A percentile compares a stretch with the other conserved stretches of the same genome.
phyloP scores from a whole-genome alignment of 2,888 invertebrate genomes.

The Lochmaea capreae region DNA sequence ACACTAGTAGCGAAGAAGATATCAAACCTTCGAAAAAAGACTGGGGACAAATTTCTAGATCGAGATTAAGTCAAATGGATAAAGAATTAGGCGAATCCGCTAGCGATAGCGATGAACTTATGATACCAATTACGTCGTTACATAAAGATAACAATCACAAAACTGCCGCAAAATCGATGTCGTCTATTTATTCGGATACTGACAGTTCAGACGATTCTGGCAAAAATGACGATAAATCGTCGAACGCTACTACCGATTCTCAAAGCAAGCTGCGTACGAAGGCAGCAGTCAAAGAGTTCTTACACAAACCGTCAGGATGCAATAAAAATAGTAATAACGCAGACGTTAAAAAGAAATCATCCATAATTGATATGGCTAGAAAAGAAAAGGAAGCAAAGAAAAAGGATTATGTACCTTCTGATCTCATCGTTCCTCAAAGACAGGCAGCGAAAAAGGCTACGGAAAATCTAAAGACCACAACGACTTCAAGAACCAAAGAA shows the following conservation, averaged over 20 bases:
- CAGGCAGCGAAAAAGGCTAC: slow-evolving; percentile 93
- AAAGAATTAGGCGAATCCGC: slow-evolving; percentile 78
- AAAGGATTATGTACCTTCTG: slow-evolving; percentile 74
- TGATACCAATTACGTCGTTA: slow-evolving; percentile 66
- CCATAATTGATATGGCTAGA: slow-evolving; percentile 40
- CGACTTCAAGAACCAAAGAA: slow-evolving; percentile 64
- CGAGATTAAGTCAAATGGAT: slow-evolving; percentile 79
- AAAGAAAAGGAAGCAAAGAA: slow-evolving; percentile 60
- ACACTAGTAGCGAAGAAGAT: slow-evolving; percentile 75
- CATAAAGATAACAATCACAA: slow-evolving; percentile 62
- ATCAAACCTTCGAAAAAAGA: slow-evolving; percentile 65
- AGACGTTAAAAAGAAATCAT: slow-evolving; percentile 44
- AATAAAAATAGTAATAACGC: slow-evolving; percentile 58
- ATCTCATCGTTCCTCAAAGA: slow-evolving; percentile 88
- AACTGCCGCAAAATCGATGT: slow-evolving; percentile 69
- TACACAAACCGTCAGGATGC: slow-evolving; percentile 64
- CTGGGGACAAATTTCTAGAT: slow-evolving; percentile 64
- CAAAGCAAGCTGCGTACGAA: slow-evolving; percentile 80
- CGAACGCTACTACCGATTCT: slow-evolving; percentile 75
- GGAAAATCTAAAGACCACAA: slow-evolving; percentile 83
- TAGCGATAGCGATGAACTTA: slow-evolving; percentile 84
- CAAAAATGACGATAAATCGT: slow-evolving; percentile 71
- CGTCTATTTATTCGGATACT: slow-evolving; percentile 87
- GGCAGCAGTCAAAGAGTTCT: slow-evolving; percentile 87
- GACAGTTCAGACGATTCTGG: slow-evolving; percentile 73